Base-by-base conservation (phyloP, 2,888 invertebrate species). In the Dusona sp. region DNA sequence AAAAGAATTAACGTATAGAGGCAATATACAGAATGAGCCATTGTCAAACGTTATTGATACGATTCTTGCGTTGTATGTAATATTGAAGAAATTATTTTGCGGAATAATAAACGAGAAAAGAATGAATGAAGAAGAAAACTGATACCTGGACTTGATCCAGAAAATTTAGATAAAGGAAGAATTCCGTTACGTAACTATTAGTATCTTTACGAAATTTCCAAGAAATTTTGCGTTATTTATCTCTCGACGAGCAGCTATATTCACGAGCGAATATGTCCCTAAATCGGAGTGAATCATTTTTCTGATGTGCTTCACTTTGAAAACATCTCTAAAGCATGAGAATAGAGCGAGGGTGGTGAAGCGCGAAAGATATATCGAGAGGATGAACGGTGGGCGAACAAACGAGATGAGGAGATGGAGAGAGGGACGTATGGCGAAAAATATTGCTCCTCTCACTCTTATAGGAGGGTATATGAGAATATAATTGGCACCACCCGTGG, bases 401-500 rank as follows among this genome's bases (percentile, higher is more conserved):
- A 33, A 70, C 70, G 65, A n/a, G 33, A 51, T 36, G 70, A 29
- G 45, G n/a, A 64, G 77, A 64, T n/a, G 22, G 38, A 36, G 38
- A 75, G 79, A 75, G 36, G 19, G 48, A 51, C 42, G 73, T 38
- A 78, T 36, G 65, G 36, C 79, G 57, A 87, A 77, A 73, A 80
- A 68, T 25, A 33, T 16, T 19, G 36, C 65, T 42, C 48, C 57
- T 84, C 73, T 70, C 42, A 57, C 25, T 75, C 57, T 79, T 74
- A 79, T 67, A 38, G 73, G 68, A 61, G 61, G 85, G 84, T 89
- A 90, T 88, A 92, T 89, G 91, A 92, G 91, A 90, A 90, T 92
- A 91, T 92, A 92, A 92, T 92, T 92, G 92, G 90, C 92, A 90
- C 88, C 88, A 86, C 86, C 88, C 85, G 87, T 88, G 83, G 57